These are phyloP conservation scores for Ramphastos sulfuratus DNA, from an alignment of 2,113 vertebrate species.

Conservation along the genomic window DNA sequence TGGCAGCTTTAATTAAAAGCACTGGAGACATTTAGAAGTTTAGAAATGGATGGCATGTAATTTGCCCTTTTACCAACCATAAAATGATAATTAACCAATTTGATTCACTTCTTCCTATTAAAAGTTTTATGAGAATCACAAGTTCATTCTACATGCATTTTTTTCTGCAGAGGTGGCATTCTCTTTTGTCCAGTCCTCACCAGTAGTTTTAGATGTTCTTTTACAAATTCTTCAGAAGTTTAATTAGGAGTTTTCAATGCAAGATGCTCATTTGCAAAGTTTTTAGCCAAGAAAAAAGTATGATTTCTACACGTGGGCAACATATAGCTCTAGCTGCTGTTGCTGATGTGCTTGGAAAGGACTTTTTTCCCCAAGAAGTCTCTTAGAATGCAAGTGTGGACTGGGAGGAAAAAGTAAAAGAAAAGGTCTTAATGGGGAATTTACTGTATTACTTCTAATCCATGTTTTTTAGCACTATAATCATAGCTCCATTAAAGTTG, in stretches of 20 bases:
- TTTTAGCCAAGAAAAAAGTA: constrained; percentile 27
- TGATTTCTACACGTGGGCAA: background rate
- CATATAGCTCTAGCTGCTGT: background rate
- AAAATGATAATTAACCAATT: constrained; percentile 83
- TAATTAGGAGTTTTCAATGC: constrained; percentile 59
- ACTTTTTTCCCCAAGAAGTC: background rate
- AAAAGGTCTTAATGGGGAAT: background rate
- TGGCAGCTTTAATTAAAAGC: constrained; percentile 82
- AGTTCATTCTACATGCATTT: constrained; percentile 73
- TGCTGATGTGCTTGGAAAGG: background rate
- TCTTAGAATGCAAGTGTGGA: background rate
- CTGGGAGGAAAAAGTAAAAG: background rate
- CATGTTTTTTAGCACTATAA: background rate
- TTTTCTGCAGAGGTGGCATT: constrained; percentile 71
- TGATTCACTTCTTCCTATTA: constrained; percentile 81
- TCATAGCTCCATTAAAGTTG: background rate
- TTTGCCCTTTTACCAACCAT: constrained; percentile 81
- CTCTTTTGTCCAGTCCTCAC: constrained; percentile 63
- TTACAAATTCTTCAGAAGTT: constrained; percentile 57
- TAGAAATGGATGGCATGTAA: constrained; percentile 80
- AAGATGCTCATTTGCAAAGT: constrained; percentile 59
- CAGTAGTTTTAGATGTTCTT: constrained; percentile 56
- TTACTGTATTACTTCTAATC: background rate
- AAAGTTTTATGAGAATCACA: constrained; percentile 78
- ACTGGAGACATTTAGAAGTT: constrained; percentile 79